phyloP scores from a whole-genome alignment of 1,140 invertebrate genomes.

The Idris sp. region DNA sequence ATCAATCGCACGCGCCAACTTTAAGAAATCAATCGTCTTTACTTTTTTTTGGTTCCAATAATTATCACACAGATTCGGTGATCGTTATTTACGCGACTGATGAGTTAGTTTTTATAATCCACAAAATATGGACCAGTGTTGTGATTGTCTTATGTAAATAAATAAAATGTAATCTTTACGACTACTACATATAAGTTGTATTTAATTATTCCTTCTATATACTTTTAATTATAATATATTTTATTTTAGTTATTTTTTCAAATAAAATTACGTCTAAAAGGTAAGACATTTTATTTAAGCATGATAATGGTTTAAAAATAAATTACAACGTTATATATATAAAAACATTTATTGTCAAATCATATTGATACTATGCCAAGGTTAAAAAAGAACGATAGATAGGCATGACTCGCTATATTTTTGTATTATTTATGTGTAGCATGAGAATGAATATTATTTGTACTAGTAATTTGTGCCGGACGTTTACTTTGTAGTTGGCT shows the following conservation, averaged over 20 bases:
- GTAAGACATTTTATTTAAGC: no score
- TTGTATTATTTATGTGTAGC: conserved; percentile 17
- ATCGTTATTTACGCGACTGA: conserved; percentile 60
- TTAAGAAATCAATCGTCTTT: conserved; percentile 8
- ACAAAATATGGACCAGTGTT: conserved; percentile 67
- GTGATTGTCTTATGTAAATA: conserved; percentile 68
- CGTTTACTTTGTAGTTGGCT: conserved; percentile 24
- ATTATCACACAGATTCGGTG: conserved; percentile 51
- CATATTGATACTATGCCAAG: no score
- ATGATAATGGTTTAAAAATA: no score
- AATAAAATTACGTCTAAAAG: no score
- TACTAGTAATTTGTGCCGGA: conserved; percentile 32
- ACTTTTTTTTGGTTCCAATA: conserved; percentile 37
- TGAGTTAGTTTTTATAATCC: conserved; percentile 69
- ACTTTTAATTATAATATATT: no score
- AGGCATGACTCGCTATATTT: conserved; percentile 33
- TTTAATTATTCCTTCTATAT: no score
- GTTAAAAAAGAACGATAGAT: no score
- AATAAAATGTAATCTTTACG: conserved; percentile 68
- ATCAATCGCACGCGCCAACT: conserved; percentile 62
- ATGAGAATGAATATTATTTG: conserved; percentile 33
- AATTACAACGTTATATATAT: no score
- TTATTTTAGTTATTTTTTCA: no score
- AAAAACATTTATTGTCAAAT: no score
- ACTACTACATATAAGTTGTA: no score